phyloP scores from a whole-genome alignment of 2,888 invertebrate genomes.

The Limnephilus rhombicus region DNA sequence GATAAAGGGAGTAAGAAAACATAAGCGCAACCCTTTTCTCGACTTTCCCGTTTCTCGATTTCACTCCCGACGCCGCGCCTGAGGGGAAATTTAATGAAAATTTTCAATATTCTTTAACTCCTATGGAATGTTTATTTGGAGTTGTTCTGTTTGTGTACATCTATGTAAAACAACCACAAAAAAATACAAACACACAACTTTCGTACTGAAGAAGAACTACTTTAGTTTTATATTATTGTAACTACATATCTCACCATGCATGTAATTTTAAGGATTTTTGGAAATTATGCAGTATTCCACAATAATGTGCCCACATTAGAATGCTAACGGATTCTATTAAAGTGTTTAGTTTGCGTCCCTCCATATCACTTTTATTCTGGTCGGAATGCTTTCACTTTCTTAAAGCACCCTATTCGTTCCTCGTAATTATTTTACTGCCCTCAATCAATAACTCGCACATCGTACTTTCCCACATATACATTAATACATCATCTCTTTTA shows the following conservation, averaged over 20 bases:
- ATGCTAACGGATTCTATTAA: not conserved
- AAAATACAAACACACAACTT: not conserved
- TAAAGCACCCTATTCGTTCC: not conserved
- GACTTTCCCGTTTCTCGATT: conserved; percentile 31
- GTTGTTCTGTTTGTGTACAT: not conserved
- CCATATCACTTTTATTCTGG: no score
- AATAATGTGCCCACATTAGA: not conserved
- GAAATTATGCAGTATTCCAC: not conserved
- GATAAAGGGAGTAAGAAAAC: not conserved
- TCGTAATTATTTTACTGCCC: not conserved
- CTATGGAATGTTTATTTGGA: conserved; percentile 42
- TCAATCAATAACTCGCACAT: not conserved
- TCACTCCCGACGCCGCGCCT: conserved; percentile 1
- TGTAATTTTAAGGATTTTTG: not conserved
- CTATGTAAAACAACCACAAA: not conserved
- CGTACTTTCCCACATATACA: not conserved
- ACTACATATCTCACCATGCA: not conserved
- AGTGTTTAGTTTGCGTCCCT: no score
- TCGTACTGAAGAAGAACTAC: not conserved
- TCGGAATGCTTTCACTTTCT: not conserved
- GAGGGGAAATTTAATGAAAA: conserved; percentile 48
- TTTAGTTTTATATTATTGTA: not conserved
- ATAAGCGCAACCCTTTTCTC: conserved; percentile 9
- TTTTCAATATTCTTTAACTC: conserved; percentile 25
- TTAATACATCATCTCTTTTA: not conserved